Percentiles rank a stretch among this genome's conserved stretches.
phyloP scores from a whole-genome alignment of 2,797 vertebrate genomes.

The Protonibea diacanthus region DNA sequence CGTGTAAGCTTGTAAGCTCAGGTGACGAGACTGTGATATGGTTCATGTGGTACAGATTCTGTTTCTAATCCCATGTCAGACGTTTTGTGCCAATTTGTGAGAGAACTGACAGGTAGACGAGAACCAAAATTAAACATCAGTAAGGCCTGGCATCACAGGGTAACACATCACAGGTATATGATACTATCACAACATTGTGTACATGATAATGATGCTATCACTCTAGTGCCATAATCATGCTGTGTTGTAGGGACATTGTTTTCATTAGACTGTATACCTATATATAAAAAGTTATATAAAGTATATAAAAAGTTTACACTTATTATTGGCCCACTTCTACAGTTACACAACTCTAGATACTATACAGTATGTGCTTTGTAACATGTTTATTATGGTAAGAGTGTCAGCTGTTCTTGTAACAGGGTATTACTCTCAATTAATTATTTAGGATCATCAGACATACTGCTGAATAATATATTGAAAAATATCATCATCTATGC shows the following conservation, averaged over 20 bases:
- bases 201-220: conserved; percentile 2
- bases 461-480: not conserved
- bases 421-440: not conserved
- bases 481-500: not conserved
- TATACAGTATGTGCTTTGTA: not conserved
- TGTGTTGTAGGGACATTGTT: not conserved
- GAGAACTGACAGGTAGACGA: conserved; percentile 28
- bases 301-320: not conserved
- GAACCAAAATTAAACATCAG: conserved; percentile 40
- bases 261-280: not conserved
- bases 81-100: conserved; percentile 53
- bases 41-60: conserved; percentile 55
- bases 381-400: conserved; percentile 2
- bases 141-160: not conserved
- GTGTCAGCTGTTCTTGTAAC: too few species aligned
- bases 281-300: too few species aligned
- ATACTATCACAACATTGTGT: not conserved
- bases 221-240: not conserved
- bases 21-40: conserved; percentile 55
- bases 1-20: conserved; percentile 40
- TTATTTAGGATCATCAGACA: not conserved
- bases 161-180: not conserved
- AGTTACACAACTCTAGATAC: not conserved
- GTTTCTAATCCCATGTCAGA: conserved; percentile 65
- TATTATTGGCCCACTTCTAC: not conserved